Conservation (phyloP, 2,888 invertebrate species). For the Pristionchus mayeri region DNA sequence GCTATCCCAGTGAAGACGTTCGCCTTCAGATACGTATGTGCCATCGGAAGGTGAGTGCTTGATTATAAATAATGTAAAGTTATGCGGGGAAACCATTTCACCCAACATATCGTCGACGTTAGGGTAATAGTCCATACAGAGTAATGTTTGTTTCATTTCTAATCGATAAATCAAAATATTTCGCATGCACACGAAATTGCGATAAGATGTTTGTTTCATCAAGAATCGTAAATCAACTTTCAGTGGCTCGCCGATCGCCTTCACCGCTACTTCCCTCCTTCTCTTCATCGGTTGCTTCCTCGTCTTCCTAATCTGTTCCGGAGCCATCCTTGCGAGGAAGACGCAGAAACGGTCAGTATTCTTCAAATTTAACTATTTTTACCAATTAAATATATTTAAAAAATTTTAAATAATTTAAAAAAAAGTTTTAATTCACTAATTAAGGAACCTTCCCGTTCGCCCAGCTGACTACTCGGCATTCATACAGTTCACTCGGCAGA, state of each 20-base stretch:
- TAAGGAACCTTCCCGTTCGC: constrained; percentile 60
- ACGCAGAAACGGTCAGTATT: background rate
- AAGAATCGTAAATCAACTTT: constrained; percentile 47
- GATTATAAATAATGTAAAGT: no score
- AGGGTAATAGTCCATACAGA: no score
- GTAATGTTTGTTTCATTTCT: no score
- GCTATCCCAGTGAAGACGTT: constrained; percentile 69
- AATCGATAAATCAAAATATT: no score
- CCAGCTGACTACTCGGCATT: constrained; percentile 64
- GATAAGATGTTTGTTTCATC: constrained; percentile 58
- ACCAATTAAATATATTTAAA: no score
- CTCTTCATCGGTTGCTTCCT: constrained; percentile 68
- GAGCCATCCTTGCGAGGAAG: constrained; percentile 60
- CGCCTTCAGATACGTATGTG: constrained; percentile 72
- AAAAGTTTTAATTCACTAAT: no score
- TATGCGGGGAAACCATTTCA: no score
- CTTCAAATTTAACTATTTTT: no score
- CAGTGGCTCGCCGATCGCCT: constrained; percentile 70
- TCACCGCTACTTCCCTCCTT: constrained; percentile 66
- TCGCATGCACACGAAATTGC: no score
- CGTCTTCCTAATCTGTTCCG: constrained; percentile 66
- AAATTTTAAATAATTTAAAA: no score
- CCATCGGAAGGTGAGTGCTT: constrained; percentile 67
- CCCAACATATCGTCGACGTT: no score
- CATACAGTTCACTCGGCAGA: constrained; percentile 58